phyloP scores from a whole-genome alignment of 2,797 vertebrate genomes.

The Alca torda region DNA sequence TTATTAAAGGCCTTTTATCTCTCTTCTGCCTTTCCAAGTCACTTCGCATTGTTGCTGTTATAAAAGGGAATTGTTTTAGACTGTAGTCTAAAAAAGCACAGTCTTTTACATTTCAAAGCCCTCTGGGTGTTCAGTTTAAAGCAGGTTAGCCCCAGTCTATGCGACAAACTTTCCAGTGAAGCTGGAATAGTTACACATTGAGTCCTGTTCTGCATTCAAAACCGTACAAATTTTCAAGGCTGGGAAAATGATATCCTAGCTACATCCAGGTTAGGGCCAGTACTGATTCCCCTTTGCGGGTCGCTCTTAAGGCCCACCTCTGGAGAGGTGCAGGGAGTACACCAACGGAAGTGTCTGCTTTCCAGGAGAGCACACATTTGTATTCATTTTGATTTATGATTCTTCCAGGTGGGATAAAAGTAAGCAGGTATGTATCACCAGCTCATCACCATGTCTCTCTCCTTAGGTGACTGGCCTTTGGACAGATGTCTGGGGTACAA shows the following conservation, averaged over 20 bases:
- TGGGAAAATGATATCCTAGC: neutral
- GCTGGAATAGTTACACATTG: neutral
- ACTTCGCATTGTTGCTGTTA: neutral
- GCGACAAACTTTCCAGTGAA: neutral
- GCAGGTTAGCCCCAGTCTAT: neutral
- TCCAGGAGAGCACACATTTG: neutral
- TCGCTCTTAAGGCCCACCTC: neutral
- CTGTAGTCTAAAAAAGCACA: neutral
- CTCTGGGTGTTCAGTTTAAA: conserved; percentile 9
- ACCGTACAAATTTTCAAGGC: neutral
- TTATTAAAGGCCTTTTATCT: conserved; percentile 44
- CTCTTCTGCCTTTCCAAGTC: conserved; percentile 15
- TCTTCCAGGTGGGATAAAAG: neutral
- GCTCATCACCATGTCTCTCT: neutral
- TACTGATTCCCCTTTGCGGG: neutral
- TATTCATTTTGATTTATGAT: neutral
- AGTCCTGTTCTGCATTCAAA: neutral
- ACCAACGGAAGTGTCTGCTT: neutral
- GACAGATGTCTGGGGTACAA: neutral
- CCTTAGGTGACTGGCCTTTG: neutral
- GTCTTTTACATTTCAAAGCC: conserved; percentile 54
- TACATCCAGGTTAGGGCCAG: neutral
- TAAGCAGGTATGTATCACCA: neutral
- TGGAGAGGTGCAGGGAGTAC: neutral
- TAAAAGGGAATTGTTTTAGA: conserved; percentile 29